Base-by-base conservation (phyloP, 2,888 invertebrate genomes). In the Eupithecia pulchellata region DNA sequence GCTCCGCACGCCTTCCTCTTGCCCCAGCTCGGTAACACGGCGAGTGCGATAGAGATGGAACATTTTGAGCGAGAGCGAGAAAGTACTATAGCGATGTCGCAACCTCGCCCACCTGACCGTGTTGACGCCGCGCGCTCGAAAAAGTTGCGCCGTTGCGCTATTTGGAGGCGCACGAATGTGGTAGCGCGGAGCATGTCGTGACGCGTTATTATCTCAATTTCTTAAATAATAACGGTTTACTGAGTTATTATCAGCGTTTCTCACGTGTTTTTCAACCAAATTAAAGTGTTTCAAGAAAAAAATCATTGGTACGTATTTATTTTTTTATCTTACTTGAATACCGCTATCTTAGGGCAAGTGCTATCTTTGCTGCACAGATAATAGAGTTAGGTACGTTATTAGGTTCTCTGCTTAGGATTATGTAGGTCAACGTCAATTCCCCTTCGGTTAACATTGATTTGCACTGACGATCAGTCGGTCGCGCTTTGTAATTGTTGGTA, bases 61-160 rank as follows among this genome's bases (percentile, higher is more conserved):
- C 67, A 68, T 66, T 76, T 77, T 57, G 30, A 65, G 79, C 73
- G 79, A 76, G 84, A 88, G 81, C 80, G 90, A 87, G 91, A 92
- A 79, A 77, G 82, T 84, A 78, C 80, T 81, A 93, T 91, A 91
- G 89, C 93, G 89, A 91, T 93, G 93, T 93, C 94, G 94, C 94
- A 93, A 94, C 93, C 92, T 93, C 93, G 92, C 93, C 93, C 94
- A 94, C 94, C 94, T 94, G 94, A 94, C 93, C 91, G 93, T 93
- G 94, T 93, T 93, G 93, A 93, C 89, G 93, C 92, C 93, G 93
- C 91, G 93, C 91, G 91, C 92, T 93, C 90, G 91, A 92, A 93
- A 93, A 93, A 93, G 93, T 93, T 93, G 93, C 93, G 93, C 93
- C 93, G 93, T 91, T 92, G 93, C 93, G 93, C 93, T 93, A 93